Evolutionary conservation across 2,797 vertebrate genomes (phyloP).

Genomic region (Microctenopoma stevenorrisi): DNA sequence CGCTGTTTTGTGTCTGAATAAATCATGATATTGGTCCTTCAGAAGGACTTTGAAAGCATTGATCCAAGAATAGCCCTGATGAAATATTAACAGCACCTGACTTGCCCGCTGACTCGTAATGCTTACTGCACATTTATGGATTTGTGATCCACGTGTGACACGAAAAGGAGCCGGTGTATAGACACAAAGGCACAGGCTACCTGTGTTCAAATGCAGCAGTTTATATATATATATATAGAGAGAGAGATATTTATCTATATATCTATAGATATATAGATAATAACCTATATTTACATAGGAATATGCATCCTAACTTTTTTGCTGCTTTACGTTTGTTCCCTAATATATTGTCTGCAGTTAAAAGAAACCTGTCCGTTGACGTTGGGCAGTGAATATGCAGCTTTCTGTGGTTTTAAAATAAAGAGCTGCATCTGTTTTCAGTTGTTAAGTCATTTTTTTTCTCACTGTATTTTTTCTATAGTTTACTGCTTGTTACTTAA

Average conservation of each 20-base stretch:
- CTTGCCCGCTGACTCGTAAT: constrained; percentile 77
- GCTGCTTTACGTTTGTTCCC: not conserved
- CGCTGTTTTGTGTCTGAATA: constrained; percentile 81
- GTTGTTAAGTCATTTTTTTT: not conserved
- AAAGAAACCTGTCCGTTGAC: constrained; percentile 1
- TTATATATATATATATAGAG: no score
- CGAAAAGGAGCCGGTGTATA: not conserved
- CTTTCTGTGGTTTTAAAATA: constrained; percentile 7
- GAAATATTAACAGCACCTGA: constrained; percentile 87
- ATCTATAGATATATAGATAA: no score
- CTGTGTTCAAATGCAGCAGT: constrained; percentile 3
- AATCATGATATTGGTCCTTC: constrained; percentile 88
- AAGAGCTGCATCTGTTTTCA: not conserved
- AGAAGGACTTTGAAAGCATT: constrained; percentile 85
- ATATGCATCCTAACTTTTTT: not conserved
- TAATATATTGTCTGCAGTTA: not conserved
- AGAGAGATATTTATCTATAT: no score
- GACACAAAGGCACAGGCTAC: constrained; percentile 14
- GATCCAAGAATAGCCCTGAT: constrained; percentile 89
- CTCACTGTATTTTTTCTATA: not conserved
- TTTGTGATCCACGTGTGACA: constrained; percentile 64
- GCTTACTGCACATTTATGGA: constrained; percentile 79
- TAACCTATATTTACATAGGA: not conserved
- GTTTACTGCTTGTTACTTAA: no score
- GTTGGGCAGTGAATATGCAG: constrained; percentile 7